phyloP scores from a whole-genome alignment of 2,888 invertebrate genomes.

The Temnothorax unifasciatus region DNA sequence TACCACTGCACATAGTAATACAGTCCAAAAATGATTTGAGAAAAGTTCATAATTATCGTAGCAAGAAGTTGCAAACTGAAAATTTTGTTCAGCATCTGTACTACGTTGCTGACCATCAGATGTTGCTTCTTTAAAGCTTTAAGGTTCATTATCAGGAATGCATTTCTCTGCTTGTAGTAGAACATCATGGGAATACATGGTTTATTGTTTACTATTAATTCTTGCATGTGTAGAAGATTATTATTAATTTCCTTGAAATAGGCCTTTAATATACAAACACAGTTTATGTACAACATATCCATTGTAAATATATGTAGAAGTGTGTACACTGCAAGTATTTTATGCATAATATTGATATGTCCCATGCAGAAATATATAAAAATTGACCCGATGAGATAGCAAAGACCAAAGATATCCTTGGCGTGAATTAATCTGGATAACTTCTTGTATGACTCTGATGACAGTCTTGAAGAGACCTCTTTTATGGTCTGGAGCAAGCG shows the following conservation, averaged over 20 bases:
- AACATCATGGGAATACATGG: background rate
- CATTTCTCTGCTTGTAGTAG: background rate
- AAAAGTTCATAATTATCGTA: background rate
- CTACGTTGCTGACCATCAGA: background rate
- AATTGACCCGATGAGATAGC: background rate
- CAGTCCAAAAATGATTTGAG: background rate
- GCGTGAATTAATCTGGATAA: background rate
- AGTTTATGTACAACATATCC: background rate
- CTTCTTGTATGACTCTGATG: background rate
- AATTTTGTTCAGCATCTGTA: background rate
- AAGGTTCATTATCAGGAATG: background rate
- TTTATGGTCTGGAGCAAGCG: too few relatives aligned
- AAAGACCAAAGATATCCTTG: too few relatives aligned
- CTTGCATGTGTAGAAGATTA: too few relatives aligned
- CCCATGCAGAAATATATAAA: fast-evolving
- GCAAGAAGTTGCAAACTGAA: background rate
- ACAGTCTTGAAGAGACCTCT: background rate
- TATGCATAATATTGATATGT: background rate
- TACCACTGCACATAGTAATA: background rate
- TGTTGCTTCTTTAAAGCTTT: background rate
- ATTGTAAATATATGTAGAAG: too few relatives aligned
- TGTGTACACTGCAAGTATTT: background rate
- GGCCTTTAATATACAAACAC: background rate
- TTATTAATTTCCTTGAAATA: background rate
- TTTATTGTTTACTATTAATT: background rate